A percentile compares a stretch with the other conserved stretches of the same genome.
phyloP scores from a whole-genome alignment of 2,797 vertebrate species.

The Labroides dimidiatus region DNA sequence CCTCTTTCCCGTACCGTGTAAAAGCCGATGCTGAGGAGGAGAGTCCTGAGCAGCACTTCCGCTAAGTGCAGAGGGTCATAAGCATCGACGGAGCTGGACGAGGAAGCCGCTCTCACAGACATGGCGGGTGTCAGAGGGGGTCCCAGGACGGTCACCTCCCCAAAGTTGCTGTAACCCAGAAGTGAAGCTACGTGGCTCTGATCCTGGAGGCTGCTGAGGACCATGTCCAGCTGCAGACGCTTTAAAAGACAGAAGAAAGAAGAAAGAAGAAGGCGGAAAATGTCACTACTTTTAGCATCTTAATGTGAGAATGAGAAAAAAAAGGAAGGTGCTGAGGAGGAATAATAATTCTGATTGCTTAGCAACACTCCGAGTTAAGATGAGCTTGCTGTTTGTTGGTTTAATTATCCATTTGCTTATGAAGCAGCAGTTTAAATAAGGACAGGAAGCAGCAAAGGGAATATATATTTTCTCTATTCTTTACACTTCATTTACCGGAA shows the following conservation, averaged over 20 bases:
- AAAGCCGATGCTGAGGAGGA: constrained; percentile 86
- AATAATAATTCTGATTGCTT: constrained; percentile 36
- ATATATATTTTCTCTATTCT: neutral
- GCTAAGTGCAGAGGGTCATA: constrained; percentile 84
- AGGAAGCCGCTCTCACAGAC: constrained; percentile 64
- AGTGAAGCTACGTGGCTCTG: constrained; percentile 87
- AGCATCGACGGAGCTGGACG: constrained; percentile 72
- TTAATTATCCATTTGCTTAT: constrained; percentile 16
- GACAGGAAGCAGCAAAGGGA: constrained; percentile 4
- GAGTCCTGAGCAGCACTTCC: constrained; percentile 86
- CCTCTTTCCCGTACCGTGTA: constrained; percentile 81
- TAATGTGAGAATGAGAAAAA: neutral
- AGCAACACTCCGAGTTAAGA: constrained; percentile 40
- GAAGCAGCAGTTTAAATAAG: constrained; percentile 5
- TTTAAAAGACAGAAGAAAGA: constrained; percentile 51
- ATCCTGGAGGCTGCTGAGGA: constrained; percentile 88
- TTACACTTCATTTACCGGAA: neutral
- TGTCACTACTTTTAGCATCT: neutral
- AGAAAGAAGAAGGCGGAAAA: neutral
- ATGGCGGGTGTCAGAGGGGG: constrained; percentile 66
- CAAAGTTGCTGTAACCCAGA: constrained; percentile 85
- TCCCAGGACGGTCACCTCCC: constrained; percentile 76
- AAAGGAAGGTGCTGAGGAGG: constrained; percentile 5
- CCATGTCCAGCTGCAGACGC: constrained; percentile 89
- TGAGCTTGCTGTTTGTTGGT: constrained; percentile 6